phyloP scores from a whole-genome alignment of 1,140 invertebrate genomes.

The Danaus plexippus region DNA sequence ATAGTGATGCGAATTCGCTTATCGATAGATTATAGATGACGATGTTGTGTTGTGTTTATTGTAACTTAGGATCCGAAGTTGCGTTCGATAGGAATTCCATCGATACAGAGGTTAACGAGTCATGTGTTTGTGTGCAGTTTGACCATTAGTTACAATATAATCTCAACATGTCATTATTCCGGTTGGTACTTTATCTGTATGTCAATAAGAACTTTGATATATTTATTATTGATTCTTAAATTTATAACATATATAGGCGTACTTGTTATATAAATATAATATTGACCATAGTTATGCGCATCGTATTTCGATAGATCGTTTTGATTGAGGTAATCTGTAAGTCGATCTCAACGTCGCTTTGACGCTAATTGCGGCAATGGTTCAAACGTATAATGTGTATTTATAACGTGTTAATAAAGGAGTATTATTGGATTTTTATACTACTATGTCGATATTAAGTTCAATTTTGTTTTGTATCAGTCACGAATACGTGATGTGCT shows the following conservation, averaged over 20 bases:
- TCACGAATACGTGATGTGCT: too few species aligned
- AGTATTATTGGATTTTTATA: too few species aligned
- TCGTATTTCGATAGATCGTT: conserved; percentile 34
- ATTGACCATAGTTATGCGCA: conserved; percentile 21
- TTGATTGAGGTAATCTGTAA: conserved; percentile 54
- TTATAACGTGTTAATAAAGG: background rate
- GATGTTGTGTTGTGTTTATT: too few species aligned
- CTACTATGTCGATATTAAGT: too few species aligned
- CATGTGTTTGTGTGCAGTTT: conserved; percentile 25
- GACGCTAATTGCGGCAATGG: conserved; percentile 52
- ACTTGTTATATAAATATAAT: conserved; percentile 6
- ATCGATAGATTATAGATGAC: too few species aligned
- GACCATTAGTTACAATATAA: conserved; percentile 19
- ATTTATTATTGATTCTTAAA: too few species aligned
- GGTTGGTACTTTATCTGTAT: conserved; percentile 16
- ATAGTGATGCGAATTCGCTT: conserved; percentile 30
- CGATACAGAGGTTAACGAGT: conserved; percentile 30
- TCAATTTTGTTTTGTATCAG: too few species aligned
- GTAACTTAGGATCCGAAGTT: too few species aligned
- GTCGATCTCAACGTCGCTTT: conserved; percentile 40
- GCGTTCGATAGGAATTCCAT: conserved; percentile 18
- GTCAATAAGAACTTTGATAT: background rate
- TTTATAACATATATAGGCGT: too few species aligned
- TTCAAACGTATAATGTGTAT: conserved; percentile 39
- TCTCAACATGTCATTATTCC: conserved; percentile 7